Percentiles rank a stretch among this genome's conserved stretches.
These are phyloP conservation scores for Cristatella mucedo DNA, from an alignment of 2,888 invertebrate genomes.

Conservation along the genomic window DNA sequence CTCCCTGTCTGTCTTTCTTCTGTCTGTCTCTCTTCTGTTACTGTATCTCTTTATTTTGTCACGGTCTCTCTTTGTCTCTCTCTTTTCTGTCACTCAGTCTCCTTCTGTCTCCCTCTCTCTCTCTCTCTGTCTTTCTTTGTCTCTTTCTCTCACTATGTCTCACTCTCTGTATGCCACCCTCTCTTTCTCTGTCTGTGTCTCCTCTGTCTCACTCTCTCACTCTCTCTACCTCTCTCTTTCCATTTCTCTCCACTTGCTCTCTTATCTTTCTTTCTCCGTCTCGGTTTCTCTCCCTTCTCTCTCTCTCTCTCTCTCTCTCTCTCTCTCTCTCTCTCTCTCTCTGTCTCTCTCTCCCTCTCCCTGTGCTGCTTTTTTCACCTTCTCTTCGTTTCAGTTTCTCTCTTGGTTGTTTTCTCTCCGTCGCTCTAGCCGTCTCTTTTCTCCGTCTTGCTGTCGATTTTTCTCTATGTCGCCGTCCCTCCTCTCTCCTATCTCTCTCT, in stretches of 20 bases:
- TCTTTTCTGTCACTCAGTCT: background rate
- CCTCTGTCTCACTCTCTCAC: background rate
- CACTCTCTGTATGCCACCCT: background rate
- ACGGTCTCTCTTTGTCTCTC: background rate
- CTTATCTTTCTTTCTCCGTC: background rate
- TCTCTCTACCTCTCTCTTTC: background rate
- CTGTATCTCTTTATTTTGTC: background rate
- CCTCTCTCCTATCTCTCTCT: no score
- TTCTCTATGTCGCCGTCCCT: no score
- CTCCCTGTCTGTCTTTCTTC: background rate
- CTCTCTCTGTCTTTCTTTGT: no score
- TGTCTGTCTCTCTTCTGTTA: background rate
- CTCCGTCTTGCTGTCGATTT: no score
- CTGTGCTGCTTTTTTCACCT: no score
- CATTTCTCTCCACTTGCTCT: background rate
- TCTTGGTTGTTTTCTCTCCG: no score
- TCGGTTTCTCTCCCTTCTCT: constrained; percentile 1
- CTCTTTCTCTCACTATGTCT: background rate
- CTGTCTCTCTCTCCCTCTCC: background rate
- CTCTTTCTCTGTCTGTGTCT: background rate
- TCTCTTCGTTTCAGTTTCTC: no score
- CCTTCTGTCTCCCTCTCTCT: no score
- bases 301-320: constrained; percentile 1
- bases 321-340: background rate
- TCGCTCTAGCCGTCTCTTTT: no score